Evolutionary conservation across 2,113 vertebrate species (phyloP), one percentile per base, ranked within the genome.

Genomic region (Zingel zingel): DNA sequence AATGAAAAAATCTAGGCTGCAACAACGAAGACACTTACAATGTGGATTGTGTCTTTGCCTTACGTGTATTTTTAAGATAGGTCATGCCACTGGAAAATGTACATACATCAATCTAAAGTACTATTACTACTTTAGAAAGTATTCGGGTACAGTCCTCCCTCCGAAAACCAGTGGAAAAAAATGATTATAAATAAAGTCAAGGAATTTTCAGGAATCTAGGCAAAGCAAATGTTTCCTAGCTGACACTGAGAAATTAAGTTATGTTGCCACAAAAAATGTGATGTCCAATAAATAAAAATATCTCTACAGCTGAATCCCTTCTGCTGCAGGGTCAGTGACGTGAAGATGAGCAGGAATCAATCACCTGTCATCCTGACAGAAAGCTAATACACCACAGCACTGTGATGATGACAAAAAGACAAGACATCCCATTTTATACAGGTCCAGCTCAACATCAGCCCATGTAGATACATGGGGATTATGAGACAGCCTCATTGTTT

Each of bases 331-430:
- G 51, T 66, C 62, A 59, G 45, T 43, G 70, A 27, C 0, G 21
- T 19, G 70, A 61, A 16, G 43, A 57, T 25, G 51, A 67, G 54
- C 63, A 43, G 16, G 12, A 62, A 47, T 63, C 21, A 19, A 36
- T 12, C 14, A 53, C 30, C 62, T 45, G 23, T 74, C 62, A 66
- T 16, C 27, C 51, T 59, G 62, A 81, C 21, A 30, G 53, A 53
- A 81, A 58, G 18, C 78, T 66, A 58, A 58, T 73, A 67, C 45
- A 59, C 19, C 45, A n/a, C 15, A 50, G 48, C 51, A 58, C 36
- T 5, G 14, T 14, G 39, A 72, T 14, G 39, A 72, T 18, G 7
- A 53, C 30, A 25, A 36, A 27, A 23, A 30, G 30, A 57, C 25
- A 72, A 50, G 9, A 23, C 30, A n/a, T 51, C 45, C 30, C 23